Conservation (phyloP, 1,140 invertebrate genomes). For the Pachyrhynchus sulphureomaculatus region DNA sequence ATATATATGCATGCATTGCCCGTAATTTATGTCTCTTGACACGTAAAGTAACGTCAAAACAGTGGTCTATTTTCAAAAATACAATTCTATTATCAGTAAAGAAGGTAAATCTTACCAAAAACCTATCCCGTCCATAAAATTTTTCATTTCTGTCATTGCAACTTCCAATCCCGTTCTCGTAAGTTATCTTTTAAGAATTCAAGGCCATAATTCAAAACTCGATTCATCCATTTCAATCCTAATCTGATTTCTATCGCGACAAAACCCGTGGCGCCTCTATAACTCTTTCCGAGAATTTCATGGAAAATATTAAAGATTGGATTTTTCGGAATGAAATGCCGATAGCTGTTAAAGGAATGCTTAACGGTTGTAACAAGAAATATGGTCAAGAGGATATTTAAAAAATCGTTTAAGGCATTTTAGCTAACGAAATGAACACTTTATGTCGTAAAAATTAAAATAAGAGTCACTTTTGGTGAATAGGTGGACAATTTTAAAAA, state of each 20-base stretch:
- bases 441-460: no score
- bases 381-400: no score
- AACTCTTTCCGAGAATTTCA: constrained; percentile 9
- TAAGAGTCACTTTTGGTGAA: no score
- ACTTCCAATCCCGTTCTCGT: constrained; percentile 1
- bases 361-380: neutral
- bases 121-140: neutral
- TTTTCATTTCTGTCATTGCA: neutral
- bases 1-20: no score
- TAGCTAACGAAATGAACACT: no score
- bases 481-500: no score
- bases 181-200: neutral
- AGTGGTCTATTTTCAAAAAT: no score
- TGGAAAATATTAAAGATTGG: constrained; percentile 9
- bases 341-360: neutral
- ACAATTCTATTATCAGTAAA: no score
- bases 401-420: no score
- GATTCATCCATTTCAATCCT: constrained; percentile 4
- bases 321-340: constrained; percentile 4
- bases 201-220: neutral
- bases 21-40: no score
- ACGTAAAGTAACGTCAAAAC: no score
- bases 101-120: no score
- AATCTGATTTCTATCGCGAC: constrained; percentile 12
- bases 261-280: constrained; percentile 2